These are phyloP conservation scores for Allobates femoralis DNA, from an alignment of 2,797 vertebrate genomes.

Conservation along the genomic window DNA sequence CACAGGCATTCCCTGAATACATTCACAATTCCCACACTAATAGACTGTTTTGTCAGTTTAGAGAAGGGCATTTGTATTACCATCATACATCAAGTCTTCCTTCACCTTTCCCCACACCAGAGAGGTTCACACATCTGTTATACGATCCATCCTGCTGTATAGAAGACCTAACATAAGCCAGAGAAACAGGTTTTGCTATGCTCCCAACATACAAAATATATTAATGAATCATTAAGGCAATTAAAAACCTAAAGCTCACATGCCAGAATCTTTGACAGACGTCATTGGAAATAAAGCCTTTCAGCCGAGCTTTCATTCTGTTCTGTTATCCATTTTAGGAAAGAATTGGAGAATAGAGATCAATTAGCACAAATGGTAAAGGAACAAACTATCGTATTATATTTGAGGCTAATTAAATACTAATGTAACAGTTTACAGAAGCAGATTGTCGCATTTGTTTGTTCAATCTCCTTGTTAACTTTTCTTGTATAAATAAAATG, in stretches of 20 bases:
- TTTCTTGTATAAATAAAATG: neutral
- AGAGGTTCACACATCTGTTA: neutral
- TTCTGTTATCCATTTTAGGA: neutral
- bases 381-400: conserved; percentile 45
- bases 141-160: neutral
- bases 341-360: neutral
- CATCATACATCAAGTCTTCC: neutral
- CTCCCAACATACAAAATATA: neutral
- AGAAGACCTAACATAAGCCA: neutral
- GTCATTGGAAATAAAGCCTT: neutral
- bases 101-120: neutral
- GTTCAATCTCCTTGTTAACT: neutral
- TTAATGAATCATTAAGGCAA: neutral
- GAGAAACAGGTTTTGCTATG: neutral
- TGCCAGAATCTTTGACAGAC: conserved; percentile 15
- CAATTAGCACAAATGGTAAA: conserved; percentile 38
- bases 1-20: conserved; percentile 49
- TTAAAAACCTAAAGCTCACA: neutral
- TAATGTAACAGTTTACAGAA: conserved; percentile 22
- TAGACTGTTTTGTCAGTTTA: conserved; percentile 1
- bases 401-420: conserved; percentile 42
- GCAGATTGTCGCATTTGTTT: neutral
- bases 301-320: conserved; percentile 10
- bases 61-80: neutral
- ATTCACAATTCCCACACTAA: neutral